phyloP scores from a whole-genome alignment of 2,113 vertebrate genomes.

The Lepisosteus osseus region DNA sequence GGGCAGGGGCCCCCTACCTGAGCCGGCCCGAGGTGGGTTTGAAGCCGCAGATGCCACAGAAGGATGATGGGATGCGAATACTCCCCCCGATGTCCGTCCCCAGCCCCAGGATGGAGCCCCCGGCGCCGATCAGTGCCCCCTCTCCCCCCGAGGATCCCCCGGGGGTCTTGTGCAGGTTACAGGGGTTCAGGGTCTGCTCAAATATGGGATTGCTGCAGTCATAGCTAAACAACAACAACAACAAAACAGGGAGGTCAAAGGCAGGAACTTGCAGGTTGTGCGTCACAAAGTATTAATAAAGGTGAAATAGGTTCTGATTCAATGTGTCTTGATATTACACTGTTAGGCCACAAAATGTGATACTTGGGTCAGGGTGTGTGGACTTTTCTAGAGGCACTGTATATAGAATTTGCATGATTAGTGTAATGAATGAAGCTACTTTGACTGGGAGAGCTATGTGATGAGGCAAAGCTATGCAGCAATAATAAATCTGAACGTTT shows the following conservation, averaged over 20 bases:
- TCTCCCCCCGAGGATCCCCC: conserved; percentile 69
- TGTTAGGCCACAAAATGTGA: no score
- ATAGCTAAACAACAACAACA: conserved; percentile 47
- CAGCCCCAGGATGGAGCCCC: conserved; percentile 64
- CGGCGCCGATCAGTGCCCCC: conserved; percentile 57
- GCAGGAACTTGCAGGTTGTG: no score
- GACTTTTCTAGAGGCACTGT: no score
- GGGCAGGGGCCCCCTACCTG: conserved; percentile 44
- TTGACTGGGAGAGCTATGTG: no score
- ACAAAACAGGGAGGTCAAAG: not conserved
- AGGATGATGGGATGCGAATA: conserved; percentile 56
- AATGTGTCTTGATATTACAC: no score
- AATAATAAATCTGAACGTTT: no score
- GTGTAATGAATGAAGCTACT: no score
- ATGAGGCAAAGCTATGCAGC: no score
- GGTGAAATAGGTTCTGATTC: no score
- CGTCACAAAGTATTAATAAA: no score
- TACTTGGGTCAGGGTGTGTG: no score
- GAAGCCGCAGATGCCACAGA: conserved; percentile 68
- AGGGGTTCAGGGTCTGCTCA: conserved; percentile 59
- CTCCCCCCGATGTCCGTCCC: conserved; percentile 65
- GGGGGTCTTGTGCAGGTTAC: conserved; percentile 59
- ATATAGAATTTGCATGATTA: no score
- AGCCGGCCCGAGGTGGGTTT: conserved; percentile 54
- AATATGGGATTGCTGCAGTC: conserved; percentile 72